These are phyloP conservation scores for Hyphantria cunea DNA, from an alignment of 1,140 invertebrate species.

Conservation along the genomic window DNA sequence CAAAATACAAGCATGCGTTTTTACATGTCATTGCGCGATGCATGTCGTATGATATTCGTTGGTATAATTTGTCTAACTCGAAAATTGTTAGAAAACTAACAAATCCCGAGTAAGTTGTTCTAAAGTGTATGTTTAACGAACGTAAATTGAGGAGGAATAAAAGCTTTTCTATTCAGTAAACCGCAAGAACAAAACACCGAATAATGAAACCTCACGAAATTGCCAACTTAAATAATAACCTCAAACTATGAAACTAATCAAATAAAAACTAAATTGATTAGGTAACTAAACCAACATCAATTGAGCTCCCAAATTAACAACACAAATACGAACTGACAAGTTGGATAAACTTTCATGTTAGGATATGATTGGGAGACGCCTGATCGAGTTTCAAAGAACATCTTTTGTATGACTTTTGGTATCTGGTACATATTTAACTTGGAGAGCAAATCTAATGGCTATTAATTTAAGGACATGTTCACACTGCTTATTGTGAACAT, in stretches of 20 bases:
- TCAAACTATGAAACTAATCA: not conserved
- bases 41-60: too few species aligned
- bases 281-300: not conserved
- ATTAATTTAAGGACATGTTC: too few species aligned
- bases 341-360: not conserved
- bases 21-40: too few species aligned
- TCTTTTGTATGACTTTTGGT: slow-evolving; percentile 1
- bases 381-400: not conserved
- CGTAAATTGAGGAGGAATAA: too few species aligned
- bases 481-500: too few species aligned
- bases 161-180: not conserved
- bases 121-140: too few species aligned
- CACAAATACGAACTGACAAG: slow-evolving; percentile 4
- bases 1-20: too few species aligned
- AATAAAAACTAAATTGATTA: slow-evolving; percentile 8
- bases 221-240: not conserved
- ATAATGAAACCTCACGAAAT: not conserved
- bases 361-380: not conserved
- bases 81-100: too few species aligned
- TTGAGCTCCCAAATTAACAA: slow-evolving; percentile 1
- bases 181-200: not conserved
- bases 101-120: too few species aligned
- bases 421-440: not conserved
- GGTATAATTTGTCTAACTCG: too few species aligned
- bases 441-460: not conserved